These are phyloP conservation scores for Nephila pilipes DNA, from an alignment of 1,140 invertebrate genomes.

Conservation along the genomic window DNA sequence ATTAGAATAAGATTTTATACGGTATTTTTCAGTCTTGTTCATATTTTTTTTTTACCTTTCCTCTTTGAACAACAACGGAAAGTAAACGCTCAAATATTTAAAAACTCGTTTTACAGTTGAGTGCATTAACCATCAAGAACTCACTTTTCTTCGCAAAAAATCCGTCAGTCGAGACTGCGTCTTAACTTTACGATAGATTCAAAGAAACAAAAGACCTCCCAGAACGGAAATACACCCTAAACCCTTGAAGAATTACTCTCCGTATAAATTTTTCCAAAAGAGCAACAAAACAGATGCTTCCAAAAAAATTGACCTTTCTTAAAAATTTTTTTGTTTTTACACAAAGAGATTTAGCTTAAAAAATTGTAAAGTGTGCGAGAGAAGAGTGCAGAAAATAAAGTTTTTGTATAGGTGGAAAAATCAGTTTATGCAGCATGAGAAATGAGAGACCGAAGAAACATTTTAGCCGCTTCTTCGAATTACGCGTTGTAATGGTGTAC, in stretches of 20 bases:
- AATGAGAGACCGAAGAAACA: conserved; percentile 64
- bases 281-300: conserved; percentile 59
- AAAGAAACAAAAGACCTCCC: not conserved
- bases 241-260: conserved; percentile 39
- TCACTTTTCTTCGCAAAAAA: not conserved
- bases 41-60: not conserved
- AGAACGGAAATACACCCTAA: conserved; percentile 1
- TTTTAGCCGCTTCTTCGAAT: conserved; percentile 69
- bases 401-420: conserved; percentile 56
- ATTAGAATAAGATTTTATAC: no score
- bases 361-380: conserved; percentile 11
- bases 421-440: conserved; percentile 68
- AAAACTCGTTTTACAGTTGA: not conserved
- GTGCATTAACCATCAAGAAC: not conserved
- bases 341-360: not conserved
- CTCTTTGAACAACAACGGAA: not conserved
- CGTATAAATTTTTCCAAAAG: conserved; percentile 41
- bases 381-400: conserved; percentile 51
- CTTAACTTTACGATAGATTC: not conserved
- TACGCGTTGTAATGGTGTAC: conserved; percentile 67
- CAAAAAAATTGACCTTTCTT: conserved; percentile 29
- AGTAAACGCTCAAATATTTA: conserved; percentile 17
- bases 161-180: not conserved
- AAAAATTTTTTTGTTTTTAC: not conserved
- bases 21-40: no score